A percentile compares a stretch with the other conserved stretches of the same genome.
phyloP scores from a whole-genome alignment of 2,888 invertebrate genomes.

The Arctia plantaginis region DNA sequence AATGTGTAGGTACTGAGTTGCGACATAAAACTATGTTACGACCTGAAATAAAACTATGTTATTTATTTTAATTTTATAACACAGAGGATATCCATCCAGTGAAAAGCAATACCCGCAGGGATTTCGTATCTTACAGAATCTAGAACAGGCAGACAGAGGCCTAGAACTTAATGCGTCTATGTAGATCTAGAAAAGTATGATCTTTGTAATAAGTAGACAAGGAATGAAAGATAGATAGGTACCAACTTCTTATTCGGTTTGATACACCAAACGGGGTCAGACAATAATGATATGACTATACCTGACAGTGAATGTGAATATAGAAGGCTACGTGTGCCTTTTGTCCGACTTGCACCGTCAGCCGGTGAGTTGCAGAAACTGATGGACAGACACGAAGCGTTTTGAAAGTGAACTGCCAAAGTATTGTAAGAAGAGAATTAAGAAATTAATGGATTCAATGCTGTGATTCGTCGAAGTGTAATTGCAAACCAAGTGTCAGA shows the following conservation, averaged over 20 bases:
- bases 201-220: no score
- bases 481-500: neutral
- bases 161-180: no score
- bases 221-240: neutral
- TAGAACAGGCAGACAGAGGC: neutral
- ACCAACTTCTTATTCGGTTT: neutral
- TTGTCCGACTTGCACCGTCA: neutral
- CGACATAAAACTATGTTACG: no score
- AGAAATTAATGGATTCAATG: neutral
- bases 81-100: no score
- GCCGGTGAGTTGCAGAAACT: neutral
- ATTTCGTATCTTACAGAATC: no score
- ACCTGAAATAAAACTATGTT: no score
- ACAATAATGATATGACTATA: neutral
- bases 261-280: neutral
- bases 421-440: neutral
- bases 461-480: neutral
- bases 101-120: no score
- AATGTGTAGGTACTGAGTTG: no score
- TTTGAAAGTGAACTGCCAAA: neutral
- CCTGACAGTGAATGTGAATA: neutral
- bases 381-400: neutral
- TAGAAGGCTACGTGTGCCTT: neutral
- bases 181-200: neutral
- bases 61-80: no score